Base-by-base conservation (phyloP, 64 coral and sea anemone genomes). In the Exaiptasia diaphana region DNA sequence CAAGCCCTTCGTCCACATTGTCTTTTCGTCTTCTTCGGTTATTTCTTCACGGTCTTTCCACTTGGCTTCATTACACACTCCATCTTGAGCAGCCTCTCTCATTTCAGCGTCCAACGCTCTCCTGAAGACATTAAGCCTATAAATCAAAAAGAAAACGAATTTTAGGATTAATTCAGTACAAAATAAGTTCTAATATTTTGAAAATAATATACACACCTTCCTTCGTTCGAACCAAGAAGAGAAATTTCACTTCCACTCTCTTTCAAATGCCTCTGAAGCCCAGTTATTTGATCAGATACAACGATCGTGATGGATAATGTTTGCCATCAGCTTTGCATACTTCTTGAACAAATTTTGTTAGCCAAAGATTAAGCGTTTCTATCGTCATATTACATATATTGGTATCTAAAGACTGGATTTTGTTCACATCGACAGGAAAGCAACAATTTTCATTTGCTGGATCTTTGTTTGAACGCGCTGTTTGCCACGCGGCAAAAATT, bases 341-440 rank as follows among this genome's bases (percentile, higher is more conserved):
- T 28, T 79, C 74, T 40, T 88, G 53, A 54, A 79, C 61, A 70
- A 79, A 79, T 42, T 88, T 79, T 36, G 40, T 78, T 2, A 88
- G 75, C 73, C 60, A 88, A 32, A 79, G 70, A 49, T 30, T 76
- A 15, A 78, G 55, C 6, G 28, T 64, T 29, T 87, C 72, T 38
- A 46, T 53, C 3, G 10, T 77, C 74, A 77, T 55, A 20, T 49
- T 77, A 29, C 26, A 20, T 36, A 77, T 77, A 31, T 77, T 21
- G 3, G 41, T 52, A 18, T 75, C 72, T 25, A 75, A 75, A 14
- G n/a, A 17, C 21, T 75, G 72, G 22, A 75, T 29, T 55, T 77
- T 32, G 7, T 55, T 35, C 3, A 20, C 25, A 32, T 57, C 49
- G 4, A 56, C 20, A 27, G 20, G 20, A 77, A 56, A 58, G 15